A percentile compares a stretch with the other conserved stretches of the same genome.
phyloP scores from a whole-genome alignment of 2,888 invertebrate species.

The Mycalesis mineus region DNA sequence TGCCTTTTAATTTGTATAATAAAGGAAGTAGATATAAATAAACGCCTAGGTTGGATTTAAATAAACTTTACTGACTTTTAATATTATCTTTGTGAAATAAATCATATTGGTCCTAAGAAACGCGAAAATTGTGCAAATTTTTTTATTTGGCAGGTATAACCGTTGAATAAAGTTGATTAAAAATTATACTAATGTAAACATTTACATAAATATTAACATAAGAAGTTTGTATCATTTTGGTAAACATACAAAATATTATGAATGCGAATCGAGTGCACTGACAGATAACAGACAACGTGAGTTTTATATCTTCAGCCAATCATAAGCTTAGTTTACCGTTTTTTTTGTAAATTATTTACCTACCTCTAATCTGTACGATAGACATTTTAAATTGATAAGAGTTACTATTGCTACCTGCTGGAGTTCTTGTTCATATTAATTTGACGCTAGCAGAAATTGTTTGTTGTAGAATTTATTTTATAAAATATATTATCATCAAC shows the following conservation, averaged over 20 bases:
- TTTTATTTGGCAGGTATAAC: too few species aligned
- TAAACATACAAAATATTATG: slow-evolving; percentile 27
- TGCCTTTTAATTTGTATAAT: background rate
- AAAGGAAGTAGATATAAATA: too few species aligned
- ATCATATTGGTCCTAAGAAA: too few species aligned
- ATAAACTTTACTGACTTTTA: too few species aligned
- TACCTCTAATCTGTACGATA: slow-evolving; percentile 31
- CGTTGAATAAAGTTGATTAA: too few species aligned
- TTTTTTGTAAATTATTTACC: slow-evolving; percentile 33
- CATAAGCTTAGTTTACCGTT: slow-evolving; percentile 28
- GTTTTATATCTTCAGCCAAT: slow-evolving; percentile 32
- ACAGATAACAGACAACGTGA: slow-evolving; percentile 51
- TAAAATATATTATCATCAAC: slow-evolving; percentile 37
- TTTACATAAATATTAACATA: slow-evolving; percentile 5
- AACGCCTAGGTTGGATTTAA: too few species aligned
- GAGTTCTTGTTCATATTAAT: background rate
- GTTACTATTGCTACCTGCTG: too few species aligned
- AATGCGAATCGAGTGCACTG: slow-evolving; percentile 50
- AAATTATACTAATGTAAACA: background rate
- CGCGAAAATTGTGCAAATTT: too few species aligned
- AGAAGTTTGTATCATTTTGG: slow-evolving; percentile 13
- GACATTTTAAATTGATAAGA: slow-evolving; percentile 15
- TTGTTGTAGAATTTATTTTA: slow-evolving; percentile 16
- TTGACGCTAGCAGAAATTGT: background rate
- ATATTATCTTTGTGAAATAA: too few species aligned